A percentile compares a stretch with the other conserved stretches of the same genome.
Conservation (phyloP, 2,113 vertebrate genomes). For the Colinus virginianus region DNA sequence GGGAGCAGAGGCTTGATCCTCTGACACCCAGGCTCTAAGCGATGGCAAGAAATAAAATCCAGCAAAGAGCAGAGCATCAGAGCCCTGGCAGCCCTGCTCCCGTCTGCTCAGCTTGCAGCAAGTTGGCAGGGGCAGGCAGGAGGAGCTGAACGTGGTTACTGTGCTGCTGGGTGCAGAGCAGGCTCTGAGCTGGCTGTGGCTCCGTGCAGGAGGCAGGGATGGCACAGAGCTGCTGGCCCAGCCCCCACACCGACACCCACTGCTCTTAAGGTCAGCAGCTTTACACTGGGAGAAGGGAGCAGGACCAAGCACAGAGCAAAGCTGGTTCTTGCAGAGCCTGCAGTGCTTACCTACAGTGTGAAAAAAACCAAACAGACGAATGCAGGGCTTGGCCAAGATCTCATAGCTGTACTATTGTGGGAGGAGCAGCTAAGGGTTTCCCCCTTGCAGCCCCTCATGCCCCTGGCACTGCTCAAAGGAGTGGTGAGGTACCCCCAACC, state of each 20-base stretch:
- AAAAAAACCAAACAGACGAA: rapidly evolving
- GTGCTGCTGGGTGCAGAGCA: neutral
- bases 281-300: neutral
- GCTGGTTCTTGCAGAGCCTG: neutral
- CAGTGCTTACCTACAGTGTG: neutral
- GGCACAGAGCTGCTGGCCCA: neutral
- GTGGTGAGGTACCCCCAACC: neutral
- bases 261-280: neutral
- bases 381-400: neutral
- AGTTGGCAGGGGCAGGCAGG: neutral
- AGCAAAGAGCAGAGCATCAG: neutral
- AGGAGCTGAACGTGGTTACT: rapidly evolving
- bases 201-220: neutral
- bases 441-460: neutral
- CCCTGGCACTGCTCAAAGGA: neutral
- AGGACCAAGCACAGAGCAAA: neutral
- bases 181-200: neutral
- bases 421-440: neutral
- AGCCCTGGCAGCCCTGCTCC: neutral
- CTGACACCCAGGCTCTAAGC: neutral
- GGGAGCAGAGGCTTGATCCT: neutral
- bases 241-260: too few relatives aligned
- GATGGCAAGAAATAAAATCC: neutral
- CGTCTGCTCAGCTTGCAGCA: neutral
- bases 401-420: neutral